phyloP scores from a whole-genome alignment of 2,113 vertebrate species.

The Leptobrachium ailaonicum region DNA sequence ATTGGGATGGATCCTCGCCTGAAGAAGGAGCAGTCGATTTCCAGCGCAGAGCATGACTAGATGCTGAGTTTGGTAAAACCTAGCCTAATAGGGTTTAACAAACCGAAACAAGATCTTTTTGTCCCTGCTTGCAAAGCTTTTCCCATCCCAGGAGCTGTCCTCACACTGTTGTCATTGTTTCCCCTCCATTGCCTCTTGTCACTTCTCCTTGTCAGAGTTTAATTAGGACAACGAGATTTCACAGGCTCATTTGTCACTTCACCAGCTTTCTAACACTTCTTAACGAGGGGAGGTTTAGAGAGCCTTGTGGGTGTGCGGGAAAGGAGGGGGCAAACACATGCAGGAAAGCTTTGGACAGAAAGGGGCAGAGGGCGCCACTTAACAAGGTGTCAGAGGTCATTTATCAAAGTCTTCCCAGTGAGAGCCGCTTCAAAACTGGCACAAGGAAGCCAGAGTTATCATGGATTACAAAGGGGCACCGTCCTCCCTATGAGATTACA shows the following conservation, averaged over 20 bases:
- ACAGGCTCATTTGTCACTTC: slow-evolving; percentile 90
- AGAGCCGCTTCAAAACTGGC: slow-evolving; percentile 4
- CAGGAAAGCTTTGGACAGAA: slow-evolving; percentile 25
- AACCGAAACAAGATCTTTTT: slow-evolving; percentile 87
- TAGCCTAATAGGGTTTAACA: slow-evolving; percentile 85
- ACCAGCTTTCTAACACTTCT: slow-evolving; percentile 90
- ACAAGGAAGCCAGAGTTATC: background rate
- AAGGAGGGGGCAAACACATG: slow-evolving; percentile 23
- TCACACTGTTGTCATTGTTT: slow-evolving; percentile 82
- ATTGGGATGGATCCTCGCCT: background rate
- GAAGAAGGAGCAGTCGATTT: background rate
- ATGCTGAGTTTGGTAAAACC: slow-evolving; percentile 78
- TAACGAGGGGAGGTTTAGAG: slow-evolving; percentile 72
- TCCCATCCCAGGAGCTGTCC: slow-evolving; percentile 68
- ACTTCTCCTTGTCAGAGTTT: slow-evolving; percentile 89
- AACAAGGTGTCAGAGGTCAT: slow-evolving; percentile 25
- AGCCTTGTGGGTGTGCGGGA: slow-evolving; percentile 37
- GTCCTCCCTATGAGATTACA: too few relatives aligned
- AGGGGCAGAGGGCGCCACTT: slow-evolving; percentile 45
- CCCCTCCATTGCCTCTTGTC: slow-evolving; percentile 87
- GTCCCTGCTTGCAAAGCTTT: slow-evolving; percentile 82
- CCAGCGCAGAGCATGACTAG: slow-evolving; percentile 60
- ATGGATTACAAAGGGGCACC: background rate
- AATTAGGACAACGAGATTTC: slow-evolving; percentile 90
- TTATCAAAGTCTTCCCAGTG: slow-evolving; percentile 37